Percentiles rank a stretch among this genome's conserved stretches.
These are phyloP conservation scores for Cynocephalus volans DNA, from an alignment of 2,113 vertebrate genomes.

Conservation along the genomic window DNA sequence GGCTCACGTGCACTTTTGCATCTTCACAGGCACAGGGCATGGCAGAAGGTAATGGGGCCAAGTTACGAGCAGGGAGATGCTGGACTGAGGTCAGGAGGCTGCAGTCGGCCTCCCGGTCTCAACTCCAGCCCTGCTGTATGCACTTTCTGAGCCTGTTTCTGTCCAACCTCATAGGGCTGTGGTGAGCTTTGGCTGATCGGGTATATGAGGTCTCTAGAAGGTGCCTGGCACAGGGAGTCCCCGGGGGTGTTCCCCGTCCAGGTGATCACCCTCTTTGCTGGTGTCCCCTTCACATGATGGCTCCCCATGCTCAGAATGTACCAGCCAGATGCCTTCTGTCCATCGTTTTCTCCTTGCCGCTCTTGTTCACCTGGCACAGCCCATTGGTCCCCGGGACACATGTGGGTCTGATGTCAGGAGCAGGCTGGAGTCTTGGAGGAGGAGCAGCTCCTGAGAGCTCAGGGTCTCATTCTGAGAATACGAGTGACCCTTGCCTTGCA, in stretches of 20 bases:
- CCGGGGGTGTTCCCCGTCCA: rapidly evolving
- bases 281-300: neutral
- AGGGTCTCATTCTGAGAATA: neutral
- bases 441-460: neutral
- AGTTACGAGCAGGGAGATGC: rapidly evolving
- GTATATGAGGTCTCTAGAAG: neutral
- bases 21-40: neutral
- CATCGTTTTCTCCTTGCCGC: neutral
- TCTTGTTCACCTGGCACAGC: neutral
- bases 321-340: neutral
- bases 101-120: neutral
- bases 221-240: neutral
- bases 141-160: neutral
- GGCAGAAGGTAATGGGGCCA: rapidly evolving
- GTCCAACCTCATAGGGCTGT: neutral
- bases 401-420: neutral
- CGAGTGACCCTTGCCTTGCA: no score
- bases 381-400: neutral
- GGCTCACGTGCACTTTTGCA: neutral
- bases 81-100: no score
- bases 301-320: neutral
- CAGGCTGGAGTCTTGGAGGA: neutral
- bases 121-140: no score
- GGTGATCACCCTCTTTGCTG: neutral
- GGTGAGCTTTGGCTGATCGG: neutral